A percentile compares a stretch with the other conserved stretches of the same genome.
These are phyloP conservation scores for Babylonia areolata DNA, from an alignment of 1,140 invertebrate genomes.

Conservation along the genomic window DNA sequence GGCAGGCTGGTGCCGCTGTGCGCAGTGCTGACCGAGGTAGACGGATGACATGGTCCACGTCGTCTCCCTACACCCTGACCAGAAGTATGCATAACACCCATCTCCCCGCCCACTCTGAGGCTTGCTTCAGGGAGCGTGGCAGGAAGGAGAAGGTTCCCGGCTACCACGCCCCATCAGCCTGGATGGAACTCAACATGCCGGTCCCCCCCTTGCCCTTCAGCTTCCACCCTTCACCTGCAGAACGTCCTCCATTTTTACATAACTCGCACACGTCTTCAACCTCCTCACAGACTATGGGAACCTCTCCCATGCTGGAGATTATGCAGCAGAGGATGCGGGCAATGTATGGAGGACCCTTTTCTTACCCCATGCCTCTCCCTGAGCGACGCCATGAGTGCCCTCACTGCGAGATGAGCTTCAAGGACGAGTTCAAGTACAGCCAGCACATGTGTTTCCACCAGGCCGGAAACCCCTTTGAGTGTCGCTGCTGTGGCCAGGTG, in stretches of 20 bases:
- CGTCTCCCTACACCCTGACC: not conserved
- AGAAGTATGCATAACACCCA: not conserved
- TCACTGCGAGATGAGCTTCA: constrained; percentile 93
- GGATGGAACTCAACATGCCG: not conserved
- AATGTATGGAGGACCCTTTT: not conserved
- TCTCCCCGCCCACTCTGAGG: not conserved
- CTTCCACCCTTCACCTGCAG: not conserved
- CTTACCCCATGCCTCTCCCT: not conserved
- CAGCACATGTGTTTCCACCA: constrained; percentile 97
- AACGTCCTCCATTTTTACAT: not conserved
- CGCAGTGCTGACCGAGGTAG: not conserved
- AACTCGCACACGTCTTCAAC: not conserved
- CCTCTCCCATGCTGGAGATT: not conserved
- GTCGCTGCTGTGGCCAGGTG: constrained; percentile 93
- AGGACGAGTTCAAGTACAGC: constrained; percentile 92
- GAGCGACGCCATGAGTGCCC: constrained; percentile 80
- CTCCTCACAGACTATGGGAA: not conserved
- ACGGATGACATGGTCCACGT: not conserved
- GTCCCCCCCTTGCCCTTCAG: not conserved
- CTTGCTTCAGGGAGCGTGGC: not conserved
- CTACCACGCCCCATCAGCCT: not conserved
- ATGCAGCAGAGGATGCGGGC: too few relatives aligned
- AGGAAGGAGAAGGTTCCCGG: not conserved
- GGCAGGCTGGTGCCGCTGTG: not conserved
- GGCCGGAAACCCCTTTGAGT: constrained; percentile 92